A percentile compares a stretch with the other conserved stretches of the same genome.
Evolutionary conservation across 2,113 vertebrate species (phyloP).

Genomic region (Greenwoodochromis staneri): DNA sequence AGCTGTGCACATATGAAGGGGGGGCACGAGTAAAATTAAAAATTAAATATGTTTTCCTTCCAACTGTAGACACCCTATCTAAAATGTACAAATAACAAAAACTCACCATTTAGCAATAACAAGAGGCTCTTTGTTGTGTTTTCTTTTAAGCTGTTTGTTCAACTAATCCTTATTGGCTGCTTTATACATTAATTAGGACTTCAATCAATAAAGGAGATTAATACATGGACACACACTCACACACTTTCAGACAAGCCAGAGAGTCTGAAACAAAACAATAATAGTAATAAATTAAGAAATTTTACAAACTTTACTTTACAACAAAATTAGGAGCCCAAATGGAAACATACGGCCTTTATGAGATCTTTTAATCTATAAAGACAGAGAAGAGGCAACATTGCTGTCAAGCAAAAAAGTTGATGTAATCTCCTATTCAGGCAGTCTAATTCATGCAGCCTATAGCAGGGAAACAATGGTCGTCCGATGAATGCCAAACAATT

Average conservation of each 20-base stretch:
- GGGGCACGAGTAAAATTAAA: not conserved
- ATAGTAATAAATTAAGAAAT: not conserved
- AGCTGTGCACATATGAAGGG: not conserved
- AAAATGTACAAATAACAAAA: not conserved
- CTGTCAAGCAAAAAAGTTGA: not conserved
- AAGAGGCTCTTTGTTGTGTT: not conserved
- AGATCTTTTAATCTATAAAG: not conserved
- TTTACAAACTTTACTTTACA: not conserved
- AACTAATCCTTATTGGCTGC: not conserved
- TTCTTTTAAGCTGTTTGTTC: not conserved
- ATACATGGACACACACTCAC: not conserved
- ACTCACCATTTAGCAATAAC: not conserved
- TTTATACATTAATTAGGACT: not conserved
- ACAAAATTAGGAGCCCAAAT: not conserved
- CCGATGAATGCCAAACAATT: not conserved
- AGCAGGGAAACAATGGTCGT: not conserved
- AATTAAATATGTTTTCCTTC: not conserved
- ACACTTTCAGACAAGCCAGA: not conserved
- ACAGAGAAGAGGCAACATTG: not conserved
- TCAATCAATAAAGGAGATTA: not conserved
- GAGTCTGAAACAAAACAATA: not conserved
- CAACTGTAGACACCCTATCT: not conserved
- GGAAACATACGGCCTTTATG: not conserved
- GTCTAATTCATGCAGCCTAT: not conserved
- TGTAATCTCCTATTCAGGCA: not conserved